A percentile compares a stretch with the other conserved stretches of the same genome.
These are phyloP conservation scores for Synodontis membranacea DNA, from an alignment of 2,113 vertebrate species.

Conservation along the genomic window DNA sequence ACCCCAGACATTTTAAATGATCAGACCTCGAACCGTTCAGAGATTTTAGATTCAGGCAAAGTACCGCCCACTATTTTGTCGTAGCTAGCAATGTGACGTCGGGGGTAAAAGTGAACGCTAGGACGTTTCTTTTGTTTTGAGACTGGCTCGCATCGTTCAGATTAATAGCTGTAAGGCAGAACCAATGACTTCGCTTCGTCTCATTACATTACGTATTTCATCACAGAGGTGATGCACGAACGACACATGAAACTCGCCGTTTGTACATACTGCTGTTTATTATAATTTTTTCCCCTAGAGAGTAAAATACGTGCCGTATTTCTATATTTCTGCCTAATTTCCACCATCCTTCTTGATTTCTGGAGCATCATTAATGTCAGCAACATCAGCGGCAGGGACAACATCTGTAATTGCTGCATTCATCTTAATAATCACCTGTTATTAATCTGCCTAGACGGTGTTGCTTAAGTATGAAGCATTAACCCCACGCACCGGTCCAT, in stretches of 20 bases:
- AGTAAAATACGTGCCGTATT: no score
- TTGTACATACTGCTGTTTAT: no score
- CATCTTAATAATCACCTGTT: neutral
- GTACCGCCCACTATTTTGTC: neutral
- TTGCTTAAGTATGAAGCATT: neutral
- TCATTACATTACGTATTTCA: no score
- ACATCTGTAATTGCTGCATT: slow-evolving; percentile 11
- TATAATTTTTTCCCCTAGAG: no score
- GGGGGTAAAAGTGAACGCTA: neutral
- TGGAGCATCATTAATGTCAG: neutral
- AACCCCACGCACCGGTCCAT: neutral
- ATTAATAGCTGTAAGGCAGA: no score
- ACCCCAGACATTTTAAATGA: neutral
- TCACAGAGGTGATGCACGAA: no score
- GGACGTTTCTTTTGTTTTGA: neutral
- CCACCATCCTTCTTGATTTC: neutral
- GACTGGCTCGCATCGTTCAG: neutral
- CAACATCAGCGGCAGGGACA: neutral
- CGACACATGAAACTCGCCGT: no score
- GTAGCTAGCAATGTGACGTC: neutral
- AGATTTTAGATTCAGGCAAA: neutral
- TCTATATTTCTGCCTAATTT: neutral
- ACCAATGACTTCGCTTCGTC: no score
- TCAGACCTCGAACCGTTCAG: neutral
- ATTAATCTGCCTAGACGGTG: neutral